A percentile compares a stretch with the other conserved stretches of the same genome.
Evolutionary conservation across 1,140 invertebrate species (phyloP).

Genomic region (Bombyx mori): ASM3026992v2 NC_085112.1:335001-335500

Average conservation of each 20-base stretch:
- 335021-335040: conserved; percentile 12
- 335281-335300: conserved; percentile 18
- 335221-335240: conserved; percentile 13
- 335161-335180: neutral
- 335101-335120: conserved; percentile 59
- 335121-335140: conserved; percentile 55
- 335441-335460: no score
- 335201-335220: neutral
- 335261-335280: conserved; percentile 26
- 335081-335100: conserved; percentile 68
- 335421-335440: no score
- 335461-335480: no score
- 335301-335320: conserved; percentile 24
- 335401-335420: conserved; percentile 1
- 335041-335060: conserved; percentile 45
- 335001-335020: conserved; percentile 27
- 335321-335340: conserved; percentile 20
- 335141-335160: conserved; percentile 29
- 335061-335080: conserved; percentile 68
- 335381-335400: conserved; percentile 25
- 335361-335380: conserved; percentile 33
- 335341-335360: conserved; percentile 33
- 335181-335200: neutral
- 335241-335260: conserved; percentile 23
- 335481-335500: no score